phyloP scores from a whole-genome alignment of 2,797 vertebrate species.

The Neostethus bicornis region DNA sequence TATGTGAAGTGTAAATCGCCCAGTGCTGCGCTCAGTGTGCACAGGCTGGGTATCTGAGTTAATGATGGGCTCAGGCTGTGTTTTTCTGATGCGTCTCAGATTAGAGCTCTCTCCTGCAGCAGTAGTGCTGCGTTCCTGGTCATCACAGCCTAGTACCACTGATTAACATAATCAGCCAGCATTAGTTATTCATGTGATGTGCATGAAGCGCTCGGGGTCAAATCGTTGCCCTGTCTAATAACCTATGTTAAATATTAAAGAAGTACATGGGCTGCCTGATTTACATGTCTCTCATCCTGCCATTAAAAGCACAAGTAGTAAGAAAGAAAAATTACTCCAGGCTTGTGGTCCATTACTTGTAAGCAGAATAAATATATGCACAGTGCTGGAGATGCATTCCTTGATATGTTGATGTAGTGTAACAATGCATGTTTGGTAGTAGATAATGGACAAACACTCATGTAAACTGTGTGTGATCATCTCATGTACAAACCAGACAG shows the following conservation, averaged over 20 bases:
- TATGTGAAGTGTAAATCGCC: constrained; percentile 74
- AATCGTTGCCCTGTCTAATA: constrained; percentile 84
- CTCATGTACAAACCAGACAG: constrained; percentile 36
- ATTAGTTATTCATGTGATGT: constrained; percentile 86
- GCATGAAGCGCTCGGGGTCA: constrained; percentile 80
- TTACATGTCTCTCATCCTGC: constrained; percentile 81
- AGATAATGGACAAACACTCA: constrained; percentile 32
- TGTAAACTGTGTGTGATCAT: constrained; percentile 39
- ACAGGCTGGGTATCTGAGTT: constrained; percentile 65
- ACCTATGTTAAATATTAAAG: constrained; percentile 88
- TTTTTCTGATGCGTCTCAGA: constrained; percentile 77
- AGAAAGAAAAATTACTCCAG: constrained; percentile 53
- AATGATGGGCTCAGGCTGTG: constrained; percentile 76
- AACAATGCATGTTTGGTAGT: constrained; percentile 33
- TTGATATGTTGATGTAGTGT: constrained; percentile 37
- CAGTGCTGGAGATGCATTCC: constrained; percentile 33
- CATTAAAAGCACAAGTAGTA: constrained; percentile 67
- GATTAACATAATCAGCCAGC: constrained; percentile 85
- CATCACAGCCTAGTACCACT: constrained; percentile 74
- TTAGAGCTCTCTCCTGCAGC: constrained; percentile 75
- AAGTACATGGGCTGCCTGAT: constrained; percentile 81
- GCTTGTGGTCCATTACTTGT: constrained; percentile 66
- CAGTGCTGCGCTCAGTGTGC: constrained; percentile 55
- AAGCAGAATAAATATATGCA: constrained; percentile 47
- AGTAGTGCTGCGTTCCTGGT: constrained; percentile 73